Base-by-base conservation (phyloP, 2,888 invertebrate genomes). In the Nemotelus pantherinus region DNA sequence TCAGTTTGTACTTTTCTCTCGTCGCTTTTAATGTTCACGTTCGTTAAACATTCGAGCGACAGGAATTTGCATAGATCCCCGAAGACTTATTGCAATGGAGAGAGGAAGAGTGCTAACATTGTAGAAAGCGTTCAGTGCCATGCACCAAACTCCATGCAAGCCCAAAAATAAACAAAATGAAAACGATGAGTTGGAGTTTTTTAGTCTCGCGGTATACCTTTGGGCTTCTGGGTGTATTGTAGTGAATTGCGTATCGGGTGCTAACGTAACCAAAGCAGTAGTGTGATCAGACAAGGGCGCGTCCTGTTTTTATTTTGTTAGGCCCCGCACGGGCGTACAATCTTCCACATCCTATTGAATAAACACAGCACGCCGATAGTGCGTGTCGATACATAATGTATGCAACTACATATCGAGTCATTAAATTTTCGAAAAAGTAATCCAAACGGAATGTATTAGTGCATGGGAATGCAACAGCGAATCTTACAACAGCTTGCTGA, bases 41-140 rank as follows among this genome's bases (percentile, higher is more conserved):
- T 78, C 72, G 78, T 78, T 79, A 77, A 79, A 78, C 76, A 79
- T 78, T 78, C 74, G 78, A 78, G 78, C 72, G 77, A 78, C 79
- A 64, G 77, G 67, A 78, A 79, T 78, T 79, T 79, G 77, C 77
- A 79, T 77, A 79, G 57, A 65, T 64, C 53, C 55, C 74, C 63
- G 5, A 74, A 55, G 50, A 60, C 63, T 41, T 47, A 60, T 47
- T 41, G 41, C 74, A 3, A 39, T 53, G 44, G 68, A 41, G 41
- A 71, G 10, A 6, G 57, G 71, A 74, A 55, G 63, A 63, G 41
- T 25, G 6, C 55, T n/a, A 39, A 50, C 50, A 63, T 39, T 74
- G 48, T 48, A 67, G 47, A 25, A 67, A 67, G 6, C 67, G 48
- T 25, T 70, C 53, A 50, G 9, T 25, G 43, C 44, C 70, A 39